Conservation (phyloP, 1,140 invertebrate genomes). For the Zaprionus ghesquierei region DNA sequence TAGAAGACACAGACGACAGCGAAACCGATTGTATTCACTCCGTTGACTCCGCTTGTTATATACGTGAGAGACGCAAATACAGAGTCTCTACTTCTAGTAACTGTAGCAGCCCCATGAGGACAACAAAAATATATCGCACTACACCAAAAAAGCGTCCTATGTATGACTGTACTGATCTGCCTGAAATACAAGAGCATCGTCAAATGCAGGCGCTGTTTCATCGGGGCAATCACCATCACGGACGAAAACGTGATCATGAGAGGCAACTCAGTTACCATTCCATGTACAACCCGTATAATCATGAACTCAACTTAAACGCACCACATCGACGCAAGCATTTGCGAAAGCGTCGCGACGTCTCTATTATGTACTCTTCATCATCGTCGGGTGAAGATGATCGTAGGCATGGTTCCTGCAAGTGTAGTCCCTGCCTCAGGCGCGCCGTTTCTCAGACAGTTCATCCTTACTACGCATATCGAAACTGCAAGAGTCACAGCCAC, state of each 20-base stretch:
- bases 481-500: constrained; percentile 2
- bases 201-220: constrained; percentile 51
- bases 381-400: constrained; percentile 56
- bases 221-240: constrained; percentile 15
- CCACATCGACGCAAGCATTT: constrained; percentile 51
- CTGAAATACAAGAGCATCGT: constrained; percentile 54
- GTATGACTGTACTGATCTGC: constrained; percentile 41
- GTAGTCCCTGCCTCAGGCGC: constrained; percentile 25
- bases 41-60: constrained; percentile 64
- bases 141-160: constrained; percentile 53
- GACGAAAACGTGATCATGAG: constrained; percentile 46
- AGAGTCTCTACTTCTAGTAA: constrained; percentile 16
- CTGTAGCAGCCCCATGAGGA: constrained; percentile 36
- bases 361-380: constrained; percentile 10
- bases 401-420: constrained; percentile 22
- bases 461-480: constrained; percentile 44
- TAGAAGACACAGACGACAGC: constrained; percentile 20
- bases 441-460: constrained; percentile 26
- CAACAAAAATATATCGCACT: constrained; percentile 66
- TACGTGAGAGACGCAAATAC: constrained; percentile 55
- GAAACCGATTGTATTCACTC: constrained; percentile 64
- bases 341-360: constrained; percentile 50
- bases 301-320: neutral
- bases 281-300: constrained; percentile 21
- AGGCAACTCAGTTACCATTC: constrained; percentile 25